Evolutionary conservation across 1,140 invertebrate genomes (phyloP), one percentile per base, ranked within the genome.

Genomic region (Antheraea pernyi): DNA sequence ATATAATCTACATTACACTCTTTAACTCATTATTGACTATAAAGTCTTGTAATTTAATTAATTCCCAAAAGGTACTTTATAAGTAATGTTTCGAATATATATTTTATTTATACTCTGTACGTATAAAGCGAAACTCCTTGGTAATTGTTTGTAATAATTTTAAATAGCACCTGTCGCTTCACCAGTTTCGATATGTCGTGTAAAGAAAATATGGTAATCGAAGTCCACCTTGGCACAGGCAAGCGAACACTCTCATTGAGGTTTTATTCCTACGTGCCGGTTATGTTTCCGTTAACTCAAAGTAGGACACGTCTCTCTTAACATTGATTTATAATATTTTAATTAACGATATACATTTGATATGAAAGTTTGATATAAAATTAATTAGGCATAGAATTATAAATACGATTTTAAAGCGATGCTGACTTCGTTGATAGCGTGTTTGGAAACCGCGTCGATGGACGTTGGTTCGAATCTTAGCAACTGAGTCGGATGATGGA

Each of bases 261-360:
- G 46, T 53, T 53, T 16, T 6, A 13, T 53, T 13, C 46, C 5
- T 53, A 7, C 46, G 11, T 2, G 46, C 46, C 46, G 46, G 46
- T 53, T 11, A 53, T 13, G 46, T 53, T 53, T 13, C 46, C 46
- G 46, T 53, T 53, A 53, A 53, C 46, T 53, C 13, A 11, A 53
- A 53, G 4, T n/a, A 53, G 46, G 46, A 53, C 46, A 53, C 46
- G 46, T 53, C 46, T 53, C 46, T 11, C 46, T 53, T 1, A 16
- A 53, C 16, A 53, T 16, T 53, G 46, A 53, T 16, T 53, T 53
- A 53, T 53, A 53, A 53, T 53, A n/a, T 16, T 53, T 53, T 53
- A 53, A 53, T 53, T 53, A 53, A 53, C 46, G 46, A 13, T 53
- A 53, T n/a, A 16, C 46, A 53, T 53, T 53, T 53, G 46, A 53